Evolutionary conservation across 2,113 vertebrate species (phyloP).

Genomic region (Ranitomeya imitator): DNA sequence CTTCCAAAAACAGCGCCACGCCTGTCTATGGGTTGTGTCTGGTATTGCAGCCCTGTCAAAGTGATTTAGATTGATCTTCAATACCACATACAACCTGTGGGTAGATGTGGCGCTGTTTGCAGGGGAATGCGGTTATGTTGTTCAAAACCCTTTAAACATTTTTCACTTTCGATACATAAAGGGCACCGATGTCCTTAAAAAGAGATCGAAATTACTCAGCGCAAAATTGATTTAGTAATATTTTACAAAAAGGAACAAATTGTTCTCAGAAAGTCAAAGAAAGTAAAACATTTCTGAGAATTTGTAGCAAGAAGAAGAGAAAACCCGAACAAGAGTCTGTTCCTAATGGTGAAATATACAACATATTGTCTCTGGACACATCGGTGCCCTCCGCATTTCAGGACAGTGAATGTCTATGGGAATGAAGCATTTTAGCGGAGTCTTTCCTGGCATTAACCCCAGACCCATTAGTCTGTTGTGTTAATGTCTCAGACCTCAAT

Average conservation of each 20-base stretch:
- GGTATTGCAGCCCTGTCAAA: too few species aligned
- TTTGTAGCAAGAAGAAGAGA: too few species aligned
- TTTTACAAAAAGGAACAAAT: not conserved
- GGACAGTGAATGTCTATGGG: not conserved
- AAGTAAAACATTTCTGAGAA: not conserved
- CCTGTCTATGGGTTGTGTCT: too few species aligned
- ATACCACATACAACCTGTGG: too few species aligned
- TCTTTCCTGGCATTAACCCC: not conserved
- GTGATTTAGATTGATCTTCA: too few species aligned
- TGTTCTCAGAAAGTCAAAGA: not conserved
- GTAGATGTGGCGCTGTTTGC: too few species aligned
- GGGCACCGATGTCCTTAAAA: not conserved
- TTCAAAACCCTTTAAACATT: too few species aligned
- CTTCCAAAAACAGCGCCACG: too few species aligned
- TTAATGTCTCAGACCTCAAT: not conserved
- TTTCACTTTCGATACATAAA: too few species aligned
- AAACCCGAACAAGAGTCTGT: not conserved
- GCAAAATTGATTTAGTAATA: not conserved
- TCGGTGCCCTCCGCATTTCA: not conserved
- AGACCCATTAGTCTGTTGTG: not conserved
- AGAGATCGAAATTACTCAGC: not conserved
- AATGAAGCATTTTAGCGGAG: conserved; percentile 5
- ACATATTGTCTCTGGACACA: not conserved
- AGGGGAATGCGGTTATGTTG: too few species aligned
- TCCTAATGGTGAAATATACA: not conserved